A percentile compares a stretch with the other conserved stretches of the same genome.
phyloP scores from a whole-genome alignment of 2,888 invertebrate genomes.

The Caenorhabditis sp. region DNA sequence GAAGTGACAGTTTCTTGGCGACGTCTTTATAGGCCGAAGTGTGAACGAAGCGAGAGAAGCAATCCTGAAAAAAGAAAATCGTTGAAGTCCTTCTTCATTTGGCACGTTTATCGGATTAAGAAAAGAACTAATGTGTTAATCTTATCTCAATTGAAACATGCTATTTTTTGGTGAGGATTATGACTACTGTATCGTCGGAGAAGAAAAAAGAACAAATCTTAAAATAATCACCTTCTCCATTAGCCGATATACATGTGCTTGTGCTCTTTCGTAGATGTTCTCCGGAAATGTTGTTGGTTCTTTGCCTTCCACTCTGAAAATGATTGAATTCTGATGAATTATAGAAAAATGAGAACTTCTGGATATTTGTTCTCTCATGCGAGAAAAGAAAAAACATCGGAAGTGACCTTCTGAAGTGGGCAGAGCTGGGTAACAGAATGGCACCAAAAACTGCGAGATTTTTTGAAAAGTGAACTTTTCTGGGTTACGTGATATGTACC shows the following conservation, averaged over 20 bases:
- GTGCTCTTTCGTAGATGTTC: conserved; percentile 60
- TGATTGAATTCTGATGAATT: background rate
- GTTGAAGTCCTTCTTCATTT: background rate
- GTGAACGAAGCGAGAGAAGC: conserved; percentile 64
- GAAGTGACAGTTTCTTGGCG: conserved; percentile 58
- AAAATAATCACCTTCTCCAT: conserved; percentile 59
- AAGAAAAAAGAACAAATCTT: background rate
- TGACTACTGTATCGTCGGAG: background rate
- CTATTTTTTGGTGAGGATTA: background rate
- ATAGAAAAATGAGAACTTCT: background rate
- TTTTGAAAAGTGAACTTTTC: no score
- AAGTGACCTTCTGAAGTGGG: no score
- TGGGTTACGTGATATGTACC: no score
- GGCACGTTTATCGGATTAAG: background rate
- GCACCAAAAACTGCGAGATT: no score
- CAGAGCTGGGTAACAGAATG: no score
- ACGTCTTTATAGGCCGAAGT: conserved; percentile 60
- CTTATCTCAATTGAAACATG: background rate
- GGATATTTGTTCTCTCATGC: no score
- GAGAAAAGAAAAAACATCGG: no score
- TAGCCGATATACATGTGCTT: conserved; percentile 60
- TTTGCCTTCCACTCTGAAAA: conserved; percentile 53
- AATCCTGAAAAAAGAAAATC: conserved; percentile 45
- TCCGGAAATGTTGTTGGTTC: conserved; percentile 55
- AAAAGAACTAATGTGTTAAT: background rate